phyloP scores from a whole-genome alignment of 2,113 vertebrate genomes.

The Circaetus cinerascens region DNA sequence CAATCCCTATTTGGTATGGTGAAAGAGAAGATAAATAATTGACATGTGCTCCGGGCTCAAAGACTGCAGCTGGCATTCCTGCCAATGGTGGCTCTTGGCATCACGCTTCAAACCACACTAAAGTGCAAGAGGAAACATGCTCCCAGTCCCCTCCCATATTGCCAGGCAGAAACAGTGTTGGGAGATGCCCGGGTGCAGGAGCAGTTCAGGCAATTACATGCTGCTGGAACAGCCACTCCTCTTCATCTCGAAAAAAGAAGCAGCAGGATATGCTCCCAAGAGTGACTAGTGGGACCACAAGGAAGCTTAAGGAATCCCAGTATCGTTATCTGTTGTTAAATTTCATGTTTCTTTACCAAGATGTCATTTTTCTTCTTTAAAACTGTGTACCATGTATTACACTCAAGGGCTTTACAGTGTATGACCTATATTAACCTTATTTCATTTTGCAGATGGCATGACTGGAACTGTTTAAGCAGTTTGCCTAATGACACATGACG shows the following conservation, averaged over 20 bases:
- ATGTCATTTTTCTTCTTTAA: background rate
- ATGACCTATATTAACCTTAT: background rate
- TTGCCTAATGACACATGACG: background rate
- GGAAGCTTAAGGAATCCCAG: background rate
- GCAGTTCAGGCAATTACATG: background rate
- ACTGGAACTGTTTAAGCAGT: background rate
- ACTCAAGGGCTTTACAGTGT: background rate
- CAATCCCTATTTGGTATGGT: background rate
- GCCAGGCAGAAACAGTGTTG: background rate
- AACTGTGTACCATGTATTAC: background rate
- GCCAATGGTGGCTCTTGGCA: background rate
- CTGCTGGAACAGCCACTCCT: background rate
- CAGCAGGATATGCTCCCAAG: background rate
- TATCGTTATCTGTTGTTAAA: background rate
- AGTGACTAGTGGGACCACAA: background rate
- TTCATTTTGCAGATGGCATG: background rate
- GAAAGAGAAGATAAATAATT: background rate
- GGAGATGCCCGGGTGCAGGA: background rate
- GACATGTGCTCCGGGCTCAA: background rate
- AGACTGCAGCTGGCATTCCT: background rate
- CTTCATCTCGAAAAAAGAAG: background rate
- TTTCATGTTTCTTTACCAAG: background rate
- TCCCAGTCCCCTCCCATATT: background rate
- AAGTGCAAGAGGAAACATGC: background rate
- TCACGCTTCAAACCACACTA: background rate